These are phyloP conservation scores for Periplaneta americana DNA, from an alignment of 1,140 invertebrate genomes.

Conservation along the genomic window DNA sequence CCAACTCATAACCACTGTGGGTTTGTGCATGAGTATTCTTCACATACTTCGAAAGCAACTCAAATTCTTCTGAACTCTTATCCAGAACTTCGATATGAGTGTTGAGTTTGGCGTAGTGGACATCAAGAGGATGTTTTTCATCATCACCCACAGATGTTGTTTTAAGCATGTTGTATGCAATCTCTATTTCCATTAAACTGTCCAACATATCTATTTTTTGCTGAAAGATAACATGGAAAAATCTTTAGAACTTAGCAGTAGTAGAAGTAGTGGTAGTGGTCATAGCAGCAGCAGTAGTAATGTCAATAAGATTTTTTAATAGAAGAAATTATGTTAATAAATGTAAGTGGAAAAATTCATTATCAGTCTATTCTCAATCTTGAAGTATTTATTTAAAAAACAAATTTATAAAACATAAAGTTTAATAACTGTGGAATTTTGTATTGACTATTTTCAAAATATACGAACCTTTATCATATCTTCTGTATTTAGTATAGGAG, in stretches of 20 bases:
- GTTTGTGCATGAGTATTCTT: constrained; percentile 85
- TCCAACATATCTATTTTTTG: constrained; percentile 89
- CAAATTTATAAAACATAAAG: no score
- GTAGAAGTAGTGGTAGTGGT: no score
- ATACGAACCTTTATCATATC: constrained; percentile 64
- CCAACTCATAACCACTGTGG: constrained; percentile 69
- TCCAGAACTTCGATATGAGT: constrained; percentile 72
- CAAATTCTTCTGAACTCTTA: constrained; percentile 66
- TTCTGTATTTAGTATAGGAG: constrained; percentile 70
- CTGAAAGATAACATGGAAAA: constrained; percentile 38
- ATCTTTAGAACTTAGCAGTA: no score
- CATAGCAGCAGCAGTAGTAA: no score
- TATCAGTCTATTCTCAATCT: no score
- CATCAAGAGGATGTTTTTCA: constrained; percentile 66
- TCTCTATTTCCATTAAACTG: constrained; percentile 88
- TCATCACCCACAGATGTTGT: constrained; percentile 36
- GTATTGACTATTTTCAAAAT: no score
- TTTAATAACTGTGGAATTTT: no score
- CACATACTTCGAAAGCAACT: constrained; percentile 70
- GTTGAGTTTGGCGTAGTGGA: constrained; percentile 87
- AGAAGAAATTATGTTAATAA: no score
- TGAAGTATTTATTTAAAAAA: no score
- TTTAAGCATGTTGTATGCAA: constrained; percentile 85
- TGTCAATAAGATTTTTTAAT: no score
- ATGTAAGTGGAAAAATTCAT: no score